These are phyloP conservation scores for Ooceraea biroi DNA, from an alignment of 1,140 invertebrate species.

Conservation along the genomic window DNA sequence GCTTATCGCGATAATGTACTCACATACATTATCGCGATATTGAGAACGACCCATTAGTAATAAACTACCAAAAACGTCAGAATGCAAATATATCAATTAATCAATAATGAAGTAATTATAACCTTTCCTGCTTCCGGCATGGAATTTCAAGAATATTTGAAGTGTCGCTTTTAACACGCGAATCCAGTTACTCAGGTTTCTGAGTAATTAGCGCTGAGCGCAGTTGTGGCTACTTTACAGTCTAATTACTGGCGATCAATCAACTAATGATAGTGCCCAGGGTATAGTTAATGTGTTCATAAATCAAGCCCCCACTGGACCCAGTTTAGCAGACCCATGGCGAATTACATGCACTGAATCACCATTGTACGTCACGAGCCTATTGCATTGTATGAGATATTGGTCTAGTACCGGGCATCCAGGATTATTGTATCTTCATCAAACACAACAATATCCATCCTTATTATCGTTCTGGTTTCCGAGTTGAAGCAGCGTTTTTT, in stretches of 20 bases:
- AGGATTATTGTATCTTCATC: not conserved
- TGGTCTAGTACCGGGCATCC: not conserved
- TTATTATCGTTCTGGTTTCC: too few species aligned
- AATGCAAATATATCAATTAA: not conserved
- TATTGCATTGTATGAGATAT: not conserved
- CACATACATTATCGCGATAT: too few species aligned
- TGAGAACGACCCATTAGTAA: too few species aligned
- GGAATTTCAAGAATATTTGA: slow-evolving; percentile 19
- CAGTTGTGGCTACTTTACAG: slow-evolving; percentile 35
- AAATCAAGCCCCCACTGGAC: slow-evolving; percentile 32
- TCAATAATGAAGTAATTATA: too few species aligned
- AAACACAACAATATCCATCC: not conserved
- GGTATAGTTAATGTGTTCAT: slow-evolving; percentile 50
- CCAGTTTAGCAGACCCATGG: slow-evolving; percentile 16
- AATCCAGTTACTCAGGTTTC: slow-evolving; percentile 25
- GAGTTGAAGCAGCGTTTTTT: too few species aligned
- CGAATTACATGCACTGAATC: slow-evolving; percentile 32
- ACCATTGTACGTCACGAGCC: not conserved
- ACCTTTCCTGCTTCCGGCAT: too few species aligned
- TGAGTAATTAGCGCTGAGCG: slow-evolving; percentile 36
- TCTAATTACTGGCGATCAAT: slow-evolving; percentile 57
- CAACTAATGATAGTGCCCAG: slow-evolving; percentile 45
- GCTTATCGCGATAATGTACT: too few species aligned
- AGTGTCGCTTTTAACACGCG: not conserved
- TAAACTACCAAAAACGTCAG: too few species aligned